These are phyloP conservation scores for Nyctibius bracteatus DNA, from an alignment of 2,113 vertebrate genomes.

Conservation along the genomic window DNA sequence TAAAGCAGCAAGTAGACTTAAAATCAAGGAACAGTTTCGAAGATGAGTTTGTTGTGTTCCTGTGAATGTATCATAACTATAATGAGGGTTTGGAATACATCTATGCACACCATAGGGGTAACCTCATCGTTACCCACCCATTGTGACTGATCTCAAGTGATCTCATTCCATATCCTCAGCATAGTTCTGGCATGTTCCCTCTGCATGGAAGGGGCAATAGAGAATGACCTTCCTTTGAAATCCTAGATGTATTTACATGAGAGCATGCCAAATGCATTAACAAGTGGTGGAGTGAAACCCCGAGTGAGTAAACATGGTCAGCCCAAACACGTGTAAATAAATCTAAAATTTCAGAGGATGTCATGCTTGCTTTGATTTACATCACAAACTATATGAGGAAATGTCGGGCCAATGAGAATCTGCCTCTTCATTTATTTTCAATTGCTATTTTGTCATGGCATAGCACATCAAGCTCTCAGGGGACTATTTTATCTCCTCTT, in stretches of 20 bases:
- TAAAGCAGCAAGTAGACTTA: neutral
- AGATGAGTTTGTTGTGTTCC: slow-evolving; percentile 13
- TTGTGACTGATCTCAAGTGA: slow-evolving; percentile 24
- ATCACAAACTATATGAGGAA: neutral
- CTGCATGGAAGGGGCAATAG: neutral
- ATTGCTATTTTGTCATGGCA: neutral
- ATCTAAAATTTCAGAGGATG: neutral
- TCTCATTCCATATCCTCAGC: slow-evolving; percentile 46
- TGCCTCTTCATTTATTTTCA: neutral
- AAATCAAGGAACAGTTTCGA: neutral
- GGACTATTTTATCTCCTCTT: neutral
- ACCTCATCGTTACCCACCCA: slow-evolving; percentile 46
- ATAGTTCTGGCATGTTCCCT: slow-evolving; percentile 21
- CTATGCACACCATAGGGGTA: neutral
- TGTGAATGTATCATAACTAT: slow-evolving; percentile 12
- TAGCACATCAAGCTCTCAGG: neutral
- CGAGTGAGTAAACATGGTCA: slow-evolving; percentile 37
- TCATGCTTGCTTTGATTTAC: slow-evolving; percentile 14
- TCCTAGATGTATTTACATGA: slow-evolving; percentile 40
- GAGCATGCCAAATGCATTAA: slow-evolving; percentile 30
- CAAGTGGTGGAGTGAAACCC: slow-evolving; percentile 50
- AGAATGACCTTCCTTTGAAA: slow-evolving; percentile 55
- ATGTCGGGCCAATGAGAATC: neutral
- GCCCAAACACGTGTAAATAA: slow-evolving; percentile 9
- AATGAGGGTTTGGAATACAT: slow-evolving; percentile 32